A percentile compares a stretch with the other conserved stretches of the same genome.
Evolutionary conservation across 2,888 invertebrate species (phyloP).

Genomic region (Rhimphoctona megacephalus): DNA sequence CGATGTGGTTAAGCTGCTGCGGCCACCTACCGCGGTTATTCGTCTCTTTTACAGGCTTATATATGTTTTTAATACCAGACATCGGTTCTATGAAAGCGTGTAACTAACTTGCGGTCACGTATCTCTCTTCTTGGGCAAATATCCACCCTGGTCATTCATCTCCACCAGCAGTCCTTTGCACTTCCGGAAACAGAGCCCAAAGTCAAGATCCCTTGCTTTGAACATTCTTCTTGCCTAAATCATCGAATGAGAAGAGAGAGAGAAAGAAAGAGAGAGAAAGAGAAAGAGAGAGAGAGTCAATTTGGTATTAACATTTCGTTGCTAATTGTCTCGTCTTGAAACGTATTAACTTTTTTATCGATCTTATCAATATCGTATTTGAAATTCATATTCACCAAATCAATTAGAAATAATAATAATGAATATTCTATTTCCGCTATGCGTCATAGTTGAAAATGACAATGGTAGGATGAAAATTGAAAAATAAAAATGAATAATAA

Average conservation of each 20-base stretch:
- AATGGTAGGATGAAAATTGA: conserved; percentile 1
- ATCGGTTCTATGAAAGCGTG: conserved; percentile 29
- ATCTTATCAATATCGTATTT: neutral
- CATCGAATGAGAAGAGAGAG: neutral
- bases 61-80: conserved; percentile 27
- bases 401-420: neutral
- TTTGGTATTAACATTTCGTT: neutral
- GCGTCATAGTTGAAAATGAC: neutral
- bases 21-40: conserved; percentile 66
- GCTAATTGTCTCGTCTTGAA: neutral
- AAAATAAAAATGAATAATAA: conserved; percentile 36
- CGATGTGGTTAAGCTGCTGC: conserved; percentile 59
- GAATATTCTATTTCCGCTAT: neutral
- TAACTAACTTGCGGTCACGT: conserved; percentile 26
- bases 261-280: too few species aligned
- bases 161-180: conserved; percentile 37
- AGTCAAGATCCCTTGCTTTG: neutral
- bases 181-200: conserved; percentile 57
- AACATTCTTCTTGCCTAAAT: neutral
- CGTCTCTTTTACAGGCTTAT: conserved; percentile 30
- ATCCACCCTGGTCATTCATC: conserved; percentile 57
- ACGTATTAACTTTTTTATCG: neutral
- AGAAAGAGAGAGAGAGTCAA: neutral
- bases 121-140: conserved; percentile 60
- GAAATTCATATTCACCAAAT: neutral